phyloP scores from a whole-genome alignment of 2,113 vertebrate species.

The Eclectus roratus region DNA sequence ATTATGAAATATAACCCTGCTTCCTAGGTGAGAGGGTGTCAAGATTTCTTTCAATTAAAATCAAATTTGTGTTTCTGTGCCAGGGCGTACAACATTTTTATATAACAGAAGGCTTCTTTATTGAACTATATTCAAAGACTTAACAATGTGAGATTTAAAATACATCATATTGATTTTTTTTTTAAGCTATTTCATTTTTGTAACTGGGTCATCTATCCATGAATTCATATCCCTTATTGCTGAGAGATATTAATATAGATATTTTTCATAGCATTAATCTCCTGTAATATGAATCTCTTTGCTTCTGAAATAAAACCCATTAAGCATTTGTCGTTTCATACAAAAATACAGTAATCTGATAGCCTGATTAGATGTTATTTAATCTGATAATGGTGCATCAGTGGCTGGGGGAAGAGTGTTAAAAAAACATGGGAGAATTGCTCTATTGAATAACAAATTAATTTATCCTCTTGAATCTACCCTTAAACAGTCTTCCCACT shows the following conservation, averaged over 20 bases:
- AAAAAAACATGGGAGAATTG: slow-evolving; percentile 1
- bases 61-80: neutral
- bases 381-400: slow-evolving; percentile 56
- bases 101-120: slow-evolving; percentile 9
- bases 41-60: slow-evolving; percentile 49
- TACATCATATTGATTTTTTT: slow-evolving; percentile 28
- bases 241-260: slow-evolving; percentile 54
- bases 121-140: slow-evolving; percentile 1
- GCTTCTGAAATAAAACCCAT: slow-evolving; percentile 42
- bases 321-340: slow-evolving; percentile 45
- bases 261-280: slow-evolving; percentile 45
- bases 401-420: neutral
- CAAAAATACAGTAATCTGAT: slow-evolving; percentile 48
- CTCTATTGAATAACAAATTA: slow-evolving; percentile 35
- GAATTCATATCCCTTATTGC: slow-evolving; percentile 44
- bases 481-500: slow-evolving; percentile 2
- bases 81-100: neutral
- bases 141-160: slow-evolving; percentile 17
- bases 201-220: slow-evolving; percentile 67
- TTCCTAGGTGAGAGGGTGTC: neutral
- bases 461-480: neutral
- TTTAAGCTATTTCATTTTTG: neutral
- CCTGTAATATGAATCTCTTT: slow-evolving; percentile 33
- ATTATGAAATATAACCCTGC: neutral
- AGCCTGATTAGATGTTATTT: slow-evolving; percentile 53